Conservation (phyloP, 2,797 vertebrate species). For the Merluccius polli region DNA sequence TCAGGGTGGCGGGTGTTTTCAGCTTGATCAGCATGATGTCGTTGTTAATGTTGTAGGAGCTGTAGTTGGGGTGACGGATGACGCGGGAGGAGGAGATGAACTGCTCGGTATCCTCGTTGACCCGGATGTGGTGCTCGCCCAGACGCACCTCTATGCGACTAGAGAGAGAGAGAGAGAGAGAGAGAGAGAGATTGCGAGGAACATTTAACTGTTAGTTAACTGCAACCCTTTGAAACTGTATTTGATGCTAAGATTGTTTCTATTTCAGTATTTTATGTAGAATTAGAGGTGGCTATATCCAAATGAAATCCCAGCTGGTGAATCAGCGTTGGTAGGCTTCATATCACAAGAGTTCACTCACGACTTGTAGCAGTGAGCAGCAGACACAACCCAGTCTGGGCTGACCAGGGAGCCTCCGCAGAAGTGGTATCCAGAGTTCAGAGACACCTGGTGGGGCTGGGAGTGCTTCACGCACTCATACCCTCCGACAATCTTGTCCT, state of each 20-base stretch:
- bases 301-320: background rate
- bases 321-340: background rate
- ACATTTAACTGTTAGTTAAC: background rate
- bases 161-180: background rate
- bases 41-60: slow-evolving; percentile 62
- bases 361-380: slow-evolving; percentile 65
- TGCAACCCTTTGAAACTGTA: background rate
- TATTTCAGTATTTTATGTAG: background rate
- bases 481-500: slow-evolving; percentile 70
- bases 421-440: slow-evolving; percentile 58
- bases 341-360: slow-evolving; percentile 33
- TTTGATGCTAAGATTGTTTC: too few species aligned
- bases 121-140: slow-evolving; percentile 70
- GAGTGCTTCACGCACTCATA: slow-evolving; percentile 53
- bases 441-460: slow-evolving; percentile 60
- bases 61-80: slow-evolving; percentile 68
- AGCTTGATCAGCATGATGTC: slow-evolving; percentile 87
- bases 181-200: background rate
- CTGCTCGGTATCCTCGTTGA: slow-evolving; percentile 69
- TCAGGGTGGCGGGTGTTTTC: slow-evolving; percentile 66
- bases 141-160: slow-evolving; percentile 78
- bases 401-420: slow-evolving; percentile 65
- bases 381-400: slow-evolving; percentile 60
- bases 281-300: background rate
- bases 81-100: slow-evolving; percentile 62